A percentile compares a stretch with the other conserved stretches of the same genome.
Conservation (phyloP, 1,140 invertebrate genomes). For the Solenopsis fugax region DNA sequence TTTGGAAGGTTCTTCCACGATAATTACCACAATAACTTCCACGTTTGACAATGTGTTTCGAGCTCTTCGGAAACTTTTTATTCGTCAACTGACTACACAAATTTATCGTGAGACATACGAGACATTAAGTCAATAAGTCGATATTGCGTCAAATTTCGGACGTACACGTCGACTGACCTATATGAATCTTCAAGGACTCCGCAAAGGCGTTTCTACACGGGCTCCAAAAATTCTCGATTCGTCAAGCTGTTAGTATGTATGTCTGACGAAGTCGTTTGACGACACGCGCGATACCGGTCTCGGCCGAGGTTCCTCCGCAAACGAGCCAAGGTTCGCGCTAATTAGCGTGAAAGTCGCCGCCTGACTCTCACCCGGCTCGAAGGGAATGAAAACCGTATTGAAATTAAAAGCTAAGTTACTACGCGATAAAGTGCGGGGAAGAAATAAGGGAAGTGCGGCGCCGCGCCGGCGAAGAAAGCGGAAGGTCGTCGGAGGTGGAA, state of each 20-base stretch:
- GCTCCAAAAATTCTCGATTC: conserved; percentile 5
- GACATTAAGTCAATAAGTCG: not conserved
- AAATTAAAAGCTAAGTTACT: not conserved
- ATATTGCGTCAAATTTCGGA: not conserved
- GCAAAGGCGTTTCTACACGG: not conserved
- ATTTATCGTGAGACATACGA: not conserved
- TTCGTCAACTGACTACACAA: not conserved
- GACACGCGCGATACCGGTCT: not conserved
- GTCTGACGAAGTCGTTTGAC: not conserved
- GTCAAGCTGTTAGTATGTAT: not conserved
- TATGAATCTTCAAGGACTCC: not conserved
- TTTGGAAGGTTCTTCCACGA: not conserved
- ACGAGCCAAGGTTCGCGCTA: conserved; percentile 2
- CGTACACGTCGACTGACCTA: not conserved
- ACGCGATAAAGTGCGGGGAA: not conserved
- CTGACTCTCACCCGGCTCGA: not conserved
- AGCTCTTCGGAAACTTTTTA: not conserved
- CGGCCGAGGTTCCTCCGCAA: not conserved
- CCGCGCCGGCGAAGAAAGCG: conserved; percentile 38
- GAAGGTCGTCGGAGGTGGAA: conserved; percentile 40
- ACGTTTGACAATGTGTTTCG: not conserved
- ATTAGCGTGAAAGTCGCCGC: conserved; percentile 37
- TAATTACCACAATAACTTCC: not conserved
- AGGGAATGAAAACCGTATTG: not conserved
- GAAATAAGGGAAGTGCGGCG: not conserved